phyloP scores from a whole-genome alignment of 2,888 invertebrate genomes.

The Campoletis raptor region DNA sequence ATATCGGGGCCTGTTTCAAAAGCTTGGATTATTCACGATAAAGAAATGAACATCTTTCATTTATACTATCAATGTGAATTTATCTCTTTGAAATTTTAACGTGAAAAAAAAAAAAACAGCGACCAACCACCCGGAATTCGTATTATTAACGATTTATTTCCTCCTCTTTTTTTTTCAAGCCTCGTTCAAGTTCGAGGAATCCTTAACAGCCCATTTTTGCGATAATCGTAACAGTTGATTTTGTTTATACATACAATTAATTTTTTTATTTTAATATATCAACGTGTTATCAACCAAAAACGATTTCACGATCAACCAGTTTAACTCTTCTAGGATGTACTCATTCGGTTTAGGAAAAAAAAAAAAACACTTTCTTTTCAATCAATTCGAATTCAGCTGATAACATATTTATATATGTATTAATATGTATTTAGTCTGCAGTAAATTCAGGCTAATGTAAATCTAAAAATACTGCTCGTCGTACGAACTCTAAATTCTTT shows the following conservation, averaged over 20 bases:
- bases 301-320: neutral
- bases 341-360: neutral
- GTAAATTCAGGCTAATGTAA: conserved; percentile 81
- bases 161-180: neutral
- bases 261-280: conserved; percentile 15
- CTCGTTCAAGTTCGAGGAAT: neutral
- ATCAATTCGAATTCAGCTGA: neutral
- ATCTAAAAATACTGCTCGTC: conserved; percentile 84
- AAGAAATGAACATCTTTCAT: conserved; percentile 4
- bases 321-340: neutral
- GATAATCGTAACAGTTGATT: conserved; percentile 58
- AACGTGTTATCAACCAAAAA: neutral
- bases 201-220: conserved; percentile 4
- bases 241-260: conserved; percentile 72
- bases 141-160: neutral
- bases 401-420: conserved; percentile 3
- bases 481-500: conserved; percentile 75
- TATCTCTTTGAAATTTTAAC: neutral
- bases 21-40: conserved; percentile 22
- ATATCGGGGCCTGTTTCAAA: conserved; percentile 37
- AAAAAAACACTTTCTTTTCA: neutral
- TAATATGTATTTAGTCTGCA: conserved; percentile 73
- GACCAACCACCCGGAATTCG: neutral
- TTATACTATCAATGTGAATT: neutral
- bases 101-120: neutral